Conservation (phyloP, 2,113 vertebrate genomes). For the Mesembrinibis cayennensis region DNA sequence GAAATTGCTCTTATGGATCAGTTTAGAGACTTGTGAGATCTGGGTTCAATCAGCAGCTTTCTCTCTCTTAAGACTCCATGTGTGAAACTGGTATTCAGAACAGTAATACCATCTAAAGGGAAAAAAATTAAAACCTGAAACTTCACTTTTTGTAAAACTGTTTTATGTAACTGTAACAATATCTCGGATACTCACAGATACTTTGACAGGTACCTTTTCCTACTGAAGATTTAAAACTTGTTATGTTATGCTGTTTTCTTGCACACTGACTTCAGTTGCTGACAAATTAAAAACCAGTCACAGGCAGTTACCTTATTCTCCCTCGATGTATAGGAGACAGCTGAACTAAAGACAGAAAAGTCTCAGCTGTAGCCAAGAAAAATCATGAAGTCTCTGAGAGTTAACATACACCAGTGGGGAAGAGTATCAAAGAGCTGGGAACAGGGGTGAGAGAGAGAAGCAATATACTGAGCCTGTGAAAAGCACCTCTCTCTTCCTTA, state of each 20-base stretch:
- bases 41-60: not conserved
- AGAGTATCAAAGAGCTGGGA: not conserved
- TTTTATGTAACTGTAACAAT: not conserved
- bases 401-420: not conserved
- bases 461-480: not conserved
- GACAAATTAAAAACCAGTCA: not conserved
- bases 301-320: not conserved
- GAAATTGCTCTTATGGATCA: not conserved
- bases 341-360: not conserved
- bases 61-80: not conserved
- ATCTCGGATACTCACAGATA: not conserved
- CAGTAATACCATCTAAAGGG: not conserved
- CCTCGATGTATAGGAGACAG: not conserved
- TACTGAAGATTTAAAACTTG: not conserved
- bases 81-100: not conserved
- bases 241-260: not conserved
- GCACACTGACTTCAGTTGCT: not conserved
- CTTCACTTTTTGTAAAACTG: not conserved
- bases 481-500: not conserved
- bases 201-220: not conserved
- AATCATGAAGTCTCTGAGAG: not conserved
- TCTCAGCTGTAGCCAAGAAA: not conserved
- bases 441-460: not conserved
- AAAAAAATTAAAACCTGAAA: not conserved
- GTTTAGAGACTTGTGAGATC: not conserved